Percentiles rank a stretch among this genome's conserved stretches.
phyloP scores from a whole-genome alignment of 2,888 invertebrate genomes.

The Melanotus villosus region DNA sequence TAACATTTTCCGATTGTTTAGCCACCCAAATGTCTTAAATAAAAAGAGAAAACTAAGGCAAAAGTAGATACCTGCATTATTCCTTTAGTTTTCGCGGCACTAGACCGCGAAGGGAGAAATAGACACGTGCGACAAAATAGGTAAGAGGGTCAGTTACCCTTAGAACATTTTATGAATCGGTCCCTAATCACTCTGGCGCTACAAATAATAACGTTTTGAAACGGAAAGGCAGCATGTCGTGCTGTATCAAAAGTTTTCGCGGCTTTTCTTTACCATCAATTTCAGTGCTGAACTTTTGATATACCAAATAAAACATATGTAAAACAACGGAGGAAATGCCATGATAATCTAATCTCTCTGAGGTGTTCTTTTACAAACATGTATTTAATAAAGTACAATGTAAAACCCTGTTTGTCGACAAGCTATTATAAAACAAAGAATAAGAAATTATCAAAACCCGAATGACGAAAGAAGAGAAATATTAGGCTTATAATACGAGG shows the following conservation, averaged over 20 bases:
- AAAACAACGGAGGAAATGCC: no score
- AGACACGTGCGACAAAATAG: conserved; percentile 45
- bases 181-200: conserved; percentile 43
- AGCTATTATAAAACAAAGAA: background rate
- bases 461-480: background rate
- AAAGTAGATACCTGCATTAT: conserved; percentile 23
- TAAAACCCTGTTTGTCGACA: background rate
- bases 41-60: background rate
- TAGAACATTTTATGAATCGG: conserved; percentile 39
- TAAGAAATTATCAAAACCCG: background rate
- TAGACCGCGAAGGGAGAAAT: conserved; percentile 43
- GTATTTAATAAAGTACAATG: no score
- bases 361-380: no score
- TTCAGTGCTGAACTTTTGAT: background rate
- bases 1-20: no score
- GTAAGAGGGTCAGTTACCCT: conserved; percentile 45
- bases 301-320: no score
- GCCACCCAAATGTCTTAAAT: conserved; percentile 6
- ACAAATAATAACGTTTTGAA: conserved; percentile 45
- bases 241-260: background rate
- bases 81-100: conserved; percentile 36
- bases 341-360: no score
- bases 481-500: background rate
- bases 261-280: background rate
- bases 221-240: conserved; percentile 38